Base-by-base conservation (phyloP, 1,140 invertebrate genomes). In the Centruroides sculpturatus region DNA sequence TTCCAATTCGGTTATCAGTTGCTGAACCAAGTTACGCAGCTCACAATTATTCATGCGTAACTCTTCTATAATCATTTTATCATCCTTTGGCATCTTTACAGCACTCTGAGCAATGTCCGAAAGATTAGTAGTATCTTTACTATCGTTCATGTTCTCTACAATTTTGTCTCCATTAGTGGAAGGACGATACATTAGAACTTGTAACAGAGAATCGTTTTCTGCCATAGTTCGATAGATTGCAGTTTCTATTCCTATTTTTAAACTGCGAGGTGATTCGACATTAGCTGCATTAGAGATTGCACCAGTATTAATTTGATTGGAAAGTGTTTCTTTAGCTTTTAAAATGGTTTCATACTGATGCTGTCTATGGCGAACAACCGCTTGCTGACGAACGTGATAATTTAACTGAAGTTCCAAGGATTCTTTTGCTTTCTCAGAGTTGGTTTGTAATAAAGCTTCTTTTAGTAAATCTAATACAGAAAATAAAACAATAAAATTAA, bases 31-130 rank as follows among this genome's bases (percentile, higher is more conserved):
- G 47, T 54, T 49, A 12, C 54, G 12, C 4, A 63, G 52, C 34
- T 59, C 52, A 34, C 47, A 36, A 41, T 63, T 63, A 52, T 59
- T 54, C 7, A 48, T 36, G 13, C 50, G 13, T 53, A 63, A 56
- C 34, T 63, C 61, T 56, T 63, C 61, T 12, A 63, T 63, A 5
- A 59, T 12, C 23, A 46, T 60, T 60, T 63, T 63, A 48, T 63
- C 61, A 35, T 55, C 49, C 41, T 63, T 63, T 6, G 61, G 57
- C 46, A 35, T 60, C 46, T 63, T 63, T 51, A 51, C 50, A 8
- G 6, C 50, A 51, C 50, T 34, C 23, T 34, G 50, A 51, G 5
- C 12, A 12, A 51, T 51, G 50, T 34, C 23, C 5, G 6, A n/a
- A 11, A 13, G 12, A 51, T n/a, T 13, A n/a, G 8, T 51, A 10